These are phyloP conservation scores for Bubo scandiacus DNA, from an alignment of 2,113 vertebrate genomes.

Conservation along the genomic window DNA sequence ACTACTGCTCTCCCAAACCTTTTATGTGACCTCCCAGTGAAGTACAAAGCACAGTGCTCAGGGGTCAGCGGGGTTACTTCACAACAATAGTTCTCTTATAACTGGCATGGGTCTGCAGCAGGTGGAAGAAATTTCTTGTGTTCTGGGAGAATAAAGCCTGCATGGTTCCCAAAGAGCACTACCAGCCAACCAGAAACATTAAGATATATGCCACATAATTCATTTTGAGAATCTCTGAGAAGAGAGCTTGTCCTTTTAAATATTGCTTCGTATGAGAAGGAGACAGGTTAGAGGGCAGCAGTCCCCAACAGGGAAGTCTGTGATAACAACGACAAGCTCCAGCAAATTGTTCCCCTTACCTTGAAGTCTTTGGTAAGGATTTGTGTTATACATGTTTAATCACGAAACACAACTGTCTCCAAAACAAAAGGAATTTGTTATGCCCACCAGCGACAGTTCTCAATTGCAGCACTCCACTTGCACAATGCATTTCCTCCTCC, in stretches of 20 bases:
- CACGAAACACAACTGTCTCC: not conserved
- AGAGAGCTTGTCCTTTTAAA: slow-evolving; percentile 3
- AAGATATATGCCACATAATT: not conserved
- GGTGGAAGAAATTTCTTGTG: slow-evolving; percentile 41
- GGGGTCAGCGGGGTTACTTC: slow-evolving; percentile 28
- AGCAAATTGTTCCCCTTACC: not conserved
- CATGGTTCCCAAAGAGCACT: slow-evolving; percentile 38
- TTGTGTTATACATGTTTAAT: not conserved
- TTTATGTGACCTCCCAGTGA: not conserved
- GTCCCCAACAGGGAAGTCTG: not conserved
- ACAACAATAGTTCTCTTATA: slow-evolving; percentile 33
- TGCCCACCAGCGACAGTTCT: not conserved
- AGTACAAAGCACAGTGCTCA: slow-evolving; percentile 29
- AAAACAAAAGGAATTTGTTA: not conserved
- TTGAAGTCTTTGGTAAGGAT: not conserved
- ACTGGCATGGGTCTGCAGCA: slow-evolving; percentile 12
- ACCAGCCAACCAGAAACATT: slow-evolving; percentile 38
- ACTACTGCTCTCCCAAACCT: slow-evolving; percentile 23
- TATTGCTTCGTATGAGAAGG: not conserved
- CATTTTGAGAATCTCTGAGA: not conserved
- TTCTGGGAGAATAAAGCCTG: slow-evolving; percentile 35
- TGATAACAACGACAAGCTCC: not conserved
- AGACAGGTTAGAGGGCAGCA: slow-evolving; percentile 25
- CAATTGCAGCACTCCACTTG: not conserved
- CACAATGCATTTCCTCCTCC: not conserved